Percentiles rank a stretch among this genome's conserved stretches.
Evolutionary conservation across 2,113 vertebrate species (phyloP).

Genomic region (Alligator mississippiensis): DNA sequence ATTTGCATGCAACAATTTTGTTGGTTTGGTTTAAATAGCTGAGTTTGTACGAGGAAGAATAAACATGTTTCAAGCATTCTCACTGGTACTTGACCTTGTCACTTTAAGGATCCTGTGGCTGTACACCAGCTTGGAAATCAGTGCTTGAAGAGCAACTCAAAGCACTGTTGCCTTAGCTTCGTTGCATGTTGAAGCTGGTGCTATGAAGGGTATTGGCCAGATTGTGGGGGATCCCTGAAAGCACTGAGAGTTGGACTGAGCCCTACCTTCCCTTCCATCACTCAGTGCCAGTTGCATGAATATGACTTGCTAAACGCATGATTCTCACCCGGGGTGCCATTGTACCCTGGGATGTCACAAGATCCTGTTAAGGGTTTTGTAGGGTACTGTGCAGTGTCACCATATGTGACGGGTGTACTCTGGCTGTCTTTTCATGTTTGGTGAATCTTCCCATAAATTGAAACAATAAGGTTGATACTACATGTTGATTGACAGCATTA

Average conservation of each 20-base stretch:
- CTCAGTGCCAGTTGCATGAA: background rate
- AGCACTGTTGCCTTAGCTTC: background rate
- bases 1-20: background rate
- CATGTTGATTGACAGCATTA: background rate
- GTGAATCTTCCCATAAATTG: background rate
- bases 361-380: too few species aligned
- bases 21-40: background rate
- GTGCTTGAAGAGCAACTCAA: background rate
- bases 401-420: background rate
- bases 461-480: background rate
- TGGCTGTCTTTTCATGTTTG: background rate
- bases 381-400: too few species aligned
- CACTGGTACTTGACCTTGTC: background rate
- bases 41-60: too few species aligned
- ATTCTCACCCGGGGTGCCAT: too few species aligned
- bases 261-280: background rate
- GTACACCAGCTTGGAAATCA: background rate
- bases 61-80: too few species aligned
- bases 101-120: background rate
- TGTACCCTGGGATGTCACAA: too few species aligned
- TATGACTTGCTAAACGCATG: background rate
- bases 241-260: background rate
- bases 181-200: background rate
- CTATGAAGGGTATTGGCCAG: background rate
- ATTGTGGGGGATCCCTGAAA: background rate